Evolutionary conservation across 2,888 invertebrate genomes (phyloP), one percentile per base, ranked within the genome.

Genomic region (Apamea sordens): DNA sequence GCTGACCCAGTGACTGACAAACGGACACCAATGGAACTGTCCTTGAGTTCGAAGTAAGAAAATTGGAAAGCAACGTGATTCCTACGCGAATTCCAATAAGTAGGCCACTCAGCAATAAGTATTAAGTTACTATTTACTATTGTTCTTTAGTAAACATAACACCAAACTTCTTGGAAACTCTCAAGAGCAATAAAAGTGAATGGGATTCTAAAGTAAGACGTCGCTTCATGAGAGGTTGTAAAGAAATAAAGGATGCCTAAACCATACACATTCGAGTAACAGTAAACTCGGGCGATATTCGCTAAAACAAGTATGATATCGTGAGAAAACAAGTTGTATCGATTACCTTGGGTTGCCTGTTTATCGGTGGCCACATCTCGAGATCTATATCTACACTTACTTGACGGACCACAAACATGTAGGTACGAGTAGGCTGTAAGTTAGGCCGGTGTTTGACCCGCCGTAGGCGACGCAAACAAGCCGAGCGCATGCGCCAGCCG

Each of bases 401-500:
- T 94, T 93, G 93, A 89, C 89, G 91, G 92, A 92, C 92, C 91
- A 90, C 91, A 92, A 92, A 89, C 90, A 88, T 91, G 86, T 93
- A 94, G 91, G 92, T 93, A 93, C 93, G 93, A 88, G 91, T 90
- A 93, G 94, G 94, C 93, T 94, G 93, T 94, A 94, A 94, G 95
- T 95, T 95, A 95, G 94, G 94, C 95, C 95, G 95, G 95, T 94
- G 95, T 94, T 95, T 96, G 96, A 96, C 96, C 96, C 93, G 94
- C 91, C 89, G 87, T 90, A 87, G 92, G 88, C 90, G 94, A 93
- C 93, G 94, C 94, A 94, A 95, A 95, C 96, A 94, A 95, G 94
- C 92, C 90, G 90, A 91, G 93, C 96, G 96, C 96, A 95, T 95
- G 96, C 96, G 96, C 93, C 91, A 91, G 84, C 91, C 93, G 94